Percentiles rank a stretch among this genome's conserved stretches.
Evolutionary conservation across 2,888 invertebrate genomes (phyloP).

Genomic region (Amiota communis): DNA sequence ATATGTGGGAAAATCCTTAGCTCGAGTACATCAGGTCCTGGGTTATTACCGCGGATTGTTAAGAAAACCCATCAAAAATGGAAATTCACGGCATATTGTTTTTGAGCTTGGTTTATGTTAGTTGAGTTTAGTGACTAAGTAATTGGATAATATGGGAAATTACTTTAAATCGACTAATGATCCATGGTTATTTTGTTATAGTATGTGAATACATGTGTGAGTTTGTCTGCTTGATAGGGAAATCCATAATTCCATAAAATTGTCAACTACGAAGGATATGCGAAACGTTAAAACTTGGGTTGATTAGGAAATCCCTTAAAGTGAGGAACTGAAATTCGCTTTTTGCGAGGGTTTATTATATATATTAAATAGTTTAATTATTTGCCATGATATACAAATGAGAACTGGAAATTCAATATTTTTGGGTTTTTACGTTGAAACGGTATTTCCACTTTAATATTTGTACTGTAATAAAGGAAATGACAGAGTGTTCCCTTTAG

Average conservation of each 20-base stretch:
- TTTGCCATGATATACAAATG: too few relatives aligned
- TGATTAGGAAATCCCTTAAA: too few relatives aligned
- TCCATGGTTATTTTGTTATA: constrained; percentile 50
- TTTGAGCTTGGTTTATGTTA: constrained; percentile 40
- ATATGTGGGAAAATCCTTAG: not conserved
- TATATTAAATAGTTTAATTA: too few relatives aligned
- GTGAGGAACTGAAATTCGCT: too few relatives aligned
- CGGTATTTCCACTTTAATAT: too few relatives aligned
- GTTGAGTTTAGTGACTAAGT: constrained; percentile 65
- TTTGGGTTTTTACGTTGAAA: too few relatives aligned
- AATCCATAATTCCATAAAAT: constrained; percentile 47
- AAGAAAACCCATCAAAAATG: constrained; percentile 19
- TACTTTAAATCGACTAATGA: constrained; percentile 59
- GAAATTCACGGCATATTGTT: constrained; percentile 15
- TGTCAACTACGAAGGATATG: constrained; percentile 33
- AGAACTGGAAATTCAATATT: too few relatives aligned
- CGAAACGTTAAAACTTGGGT: constrained; percentile 33
- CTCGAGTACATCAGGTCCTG: constrained; percentile 4
- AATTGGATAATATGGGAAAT: constrained; percentile 69
- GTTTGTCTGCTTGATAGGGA: constrained; percentile 43
- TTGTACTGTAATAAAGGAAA: too few relatives aligned
- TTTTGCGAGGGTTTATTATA: too few relatives aligned
- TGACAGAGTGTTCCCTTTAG: too few relatives aligned
- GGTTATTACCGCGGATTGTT: constrained; percentile 38
- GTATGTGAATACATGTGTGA: constrained; percentile 17